phyloP scores from a whole-genome alignment of 30 jellyfish, hydroid and myxozoan species.

The Aurelia coerulea region DNA sequence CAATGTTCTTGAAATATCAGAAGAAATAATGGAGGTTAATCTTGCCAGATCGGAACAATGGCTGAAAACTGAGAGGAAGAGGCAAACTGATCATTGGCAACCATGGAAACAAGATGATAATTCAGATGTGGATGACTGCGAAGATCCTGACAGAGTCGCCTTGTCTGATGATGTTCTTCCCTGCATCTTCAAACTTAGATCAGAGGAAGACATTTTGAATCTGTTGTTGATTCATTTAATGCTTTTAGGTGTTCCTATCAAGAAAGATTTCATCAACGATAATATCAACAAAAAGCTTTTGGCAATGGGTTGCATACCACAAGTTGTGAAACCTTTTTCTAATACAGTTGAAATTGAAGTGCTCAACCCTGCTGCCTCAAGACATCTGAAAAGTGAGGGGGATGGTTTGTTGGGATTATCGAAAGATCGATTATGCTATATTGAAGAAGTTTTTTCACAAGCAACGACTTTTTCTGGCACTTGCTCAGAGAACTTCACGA shows the following conservation, averaged over 20 bases:
- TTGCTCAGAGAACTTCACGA: constrained; percentile 13
- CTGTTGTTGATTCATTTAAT: constrained; percentile 61
- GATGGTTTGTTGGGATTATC: not conserved
- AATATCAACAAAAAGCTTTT: not conserved
- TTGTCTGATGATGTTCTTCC: constrained; percentile 79
- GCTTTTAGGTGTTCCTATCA: constrained; percentile 79
- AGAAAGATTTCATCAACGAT: constrained; percentile 1
- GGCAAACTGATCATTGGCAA: constrained; percentile 29
- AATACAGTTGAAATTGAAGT: constrained; percentile 3
- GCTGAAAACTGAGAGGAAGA: constrained; percentile 59
- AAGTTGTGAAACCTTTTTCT: constrained; percentile 14
- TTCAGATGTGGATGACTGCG: constrained; percentile 60
- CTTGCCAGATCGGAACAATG: constrained; percentile 40
- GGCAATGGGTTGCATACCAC: not conserved
- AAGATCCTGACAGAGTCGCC: constrained; percentile 88
- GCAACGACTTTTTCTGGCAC: constrained; percentile 20
- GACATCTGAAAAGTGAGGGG: not conserved
- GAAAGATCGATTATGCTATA: constrained; percentile 24
- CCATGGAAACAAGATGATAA: constrained; percentile 41
- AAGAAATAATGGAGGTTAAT: constrained; percentile 12
- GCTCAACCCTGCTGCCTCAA: not conserved
- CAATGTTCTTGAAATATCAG: not conserved
- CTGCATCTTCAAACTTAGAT: constrained; percentile 53
- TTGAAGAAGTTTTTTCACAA: constrained; percentile 63
- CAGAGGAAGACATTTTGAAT: constrained; percentile 36